Evolutionary conservation across 2,797 vertebrate genomes (phyloP).

Genomic region (Danio choprae): DNA sequence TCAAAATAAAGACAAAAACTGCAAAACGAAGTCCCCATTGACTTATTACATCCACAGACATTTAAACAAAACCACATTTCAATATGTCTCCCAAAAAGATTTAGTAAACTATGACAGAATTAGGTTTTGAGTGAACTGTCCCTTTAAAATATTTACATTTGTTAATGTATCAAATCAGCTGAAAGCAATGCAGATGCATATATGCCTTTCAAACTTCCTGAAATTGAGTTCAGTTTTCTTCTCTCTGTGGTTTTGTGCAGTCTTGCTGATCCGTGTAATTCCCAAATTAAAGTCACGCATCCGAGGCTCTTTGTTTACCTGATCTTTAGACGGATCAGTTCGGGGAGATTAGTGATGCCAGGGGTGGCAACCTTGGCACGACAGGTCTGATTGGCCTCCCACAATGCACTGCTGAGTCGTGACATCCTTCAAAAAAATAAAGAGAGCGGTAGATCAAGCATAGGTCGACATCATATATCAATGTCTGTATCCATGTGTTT

Average conservation of each 20-base stretch:
- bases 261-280: conserved; percentile 29
- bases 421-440: conserved; percentile 39
- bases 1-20: neutral
- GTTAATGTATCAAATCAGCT: neutral
- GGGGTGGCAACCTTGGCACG: conserved; percentile 44
- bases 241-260: conserved; percentile 12
- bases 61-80: neutral
- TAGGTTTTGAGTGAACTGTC: neutral
- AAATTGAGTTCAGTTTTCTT: neutral
- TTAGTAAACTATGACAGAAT: neutral
- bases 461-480: conserved; percentile 7
- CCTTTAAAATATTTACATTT: neutral
- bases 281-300: conserved; percentile 46
- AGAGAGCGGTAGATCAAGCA: conserved; percentile 4
- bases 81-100: neutral
- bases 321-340: conserved; percentile 36
- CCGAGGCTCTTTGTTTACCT: conserved; percentile 38
- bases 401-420: conserved; percentile 46
- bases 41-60: neutral
- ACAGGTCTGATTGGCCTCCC: conserved; percentile 51
- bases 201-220: neutral
- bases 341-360: conserved; percentile 40
- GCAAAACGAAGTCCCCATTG: neutral
- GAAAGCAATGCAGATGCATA: too few relatives aligned
- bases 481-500: conserved; percentile 3